Base-by-base conservation (phyloP, 2,113 vertebrate genomes). In the Proteles cristata region DNA sequence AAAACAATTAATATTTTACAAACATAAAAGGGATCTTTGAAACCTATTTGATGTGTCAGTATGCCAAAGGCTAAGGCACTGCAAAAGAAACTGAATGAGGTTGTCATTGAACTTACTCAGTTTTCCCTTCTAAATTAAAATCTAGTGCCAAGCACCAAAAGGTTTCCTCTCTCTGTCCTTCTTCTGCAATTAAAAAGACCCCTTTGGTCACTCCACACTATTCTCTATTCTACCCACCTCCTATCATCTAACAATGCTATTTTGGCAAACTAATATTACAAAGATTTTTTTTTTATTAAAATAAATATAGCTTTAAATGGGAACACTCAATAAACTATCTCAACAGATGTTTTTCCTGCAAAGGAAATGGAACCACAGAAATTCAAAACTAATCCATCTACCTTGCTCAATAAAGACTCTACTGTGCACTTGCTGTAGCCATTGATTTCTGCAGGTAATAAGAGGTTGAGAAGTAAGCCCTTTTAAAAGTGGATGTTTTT, bases 41-140 rank as follows among this genome's bases (percentile, higher is more conserved):
- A 97, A 93, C 35, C 19, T 45, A 71, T 26, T 77, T 87, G 68
- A 86, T 93, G 79, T 92, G 66, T 86, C 81, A 90, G 43, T 50
- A n/a, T 85, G 50, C 84, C 39, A 58, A 93, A 95, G 74, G 79
- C 77, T 33, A 95, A 69, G 50, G 19, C 61, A 53, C 45, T 21
- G 26, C 69, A 76, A 90, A 92, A 84, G 58, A 48, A 50, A 71
- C 35, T 63, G 33, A 95, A 77, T 74, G 84, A 96, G 80, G 68
- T 4, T 96, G 31, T 93, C 77, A 88, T 95, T 76, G 90, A 87
- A 93, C 39, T 48, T 77, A 63, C 7, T 87, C 45, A 53, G 63
- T 92, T 95, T 97, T 94, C 74, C 76, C 88, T 93, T 92, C 71
- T 92, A 94, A 96, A 79, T 96, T 96, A 93, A 97, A 97, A 96